Percentiles rank a stretch among this genome's conserved stretches.
These are phyloP conservation scores for Erpobdella octoculata DNA, from an alignment of 2,888 invertebrate genomes.

Conservation along the genomic window DNA sequence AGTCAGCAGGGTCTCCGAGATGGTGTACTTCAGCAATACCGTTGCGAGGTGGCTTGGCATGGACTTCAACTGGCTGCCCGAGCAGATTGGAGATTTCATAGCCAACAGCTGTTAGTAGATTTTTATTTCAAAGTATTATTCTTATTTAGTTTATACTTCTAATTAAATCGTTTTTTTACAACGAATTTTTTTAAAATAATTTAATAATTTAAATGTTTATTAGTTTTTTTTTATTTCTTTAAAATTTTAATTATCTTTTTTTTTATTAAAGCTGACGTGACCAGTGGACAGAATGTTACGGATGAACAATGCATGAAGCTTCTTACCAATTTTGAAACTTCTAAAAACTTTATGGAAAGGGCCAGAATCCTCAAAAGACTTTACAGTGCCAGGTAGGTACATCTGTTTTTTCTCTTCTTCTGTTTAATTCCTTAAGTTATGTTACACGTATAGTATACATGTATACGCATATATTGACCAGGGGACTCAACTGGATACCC, in stretches of 20 bases:
- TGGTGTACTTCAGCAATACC: not conserved
- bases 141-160: too few relatives aligned
- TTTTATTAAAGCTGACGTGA: slow-evolving; percentile 6
- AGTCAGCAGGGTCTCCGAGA: not conserved
- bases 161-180: too few relatives aligned
- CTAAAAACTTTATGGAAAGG: slow-evolving; percentile 20
- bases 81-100: slow-evolving; percentile 22
- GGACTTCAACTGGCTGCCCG: slow-evolving; percentile 26
- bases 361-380: slow-evolving; percentile 18
- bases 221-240: too few relatives aligned
- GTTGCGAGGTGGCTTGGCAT: slow-evolving; percentile 16
- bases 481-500: slow-evolving; percentile 4
- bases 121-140: not conserved
- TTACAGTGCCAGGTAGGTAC: slow-evolving; percentile 13
- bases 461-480: too few relatives aligned
- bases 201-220: too few relatives aligned
- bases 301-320: slow-evolving; percentile 20
- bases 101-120: not conserved
- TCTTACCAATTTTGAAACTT: slow-evolving; percentile 7
- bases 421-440: not conserved
- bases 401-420: not conserved
- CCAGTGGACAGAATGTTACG: not conserved
- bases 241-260: too few relatives aligned
- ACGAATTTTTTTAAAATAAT: too few relatives aligned
- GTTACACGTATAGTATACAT: too few relatives aligned